These are phyloP conservation scores for Arbacia lixula DNA, from an alignment of 53 echinoderm and acorn worm species.

Conservation along the genomic window DNA sequence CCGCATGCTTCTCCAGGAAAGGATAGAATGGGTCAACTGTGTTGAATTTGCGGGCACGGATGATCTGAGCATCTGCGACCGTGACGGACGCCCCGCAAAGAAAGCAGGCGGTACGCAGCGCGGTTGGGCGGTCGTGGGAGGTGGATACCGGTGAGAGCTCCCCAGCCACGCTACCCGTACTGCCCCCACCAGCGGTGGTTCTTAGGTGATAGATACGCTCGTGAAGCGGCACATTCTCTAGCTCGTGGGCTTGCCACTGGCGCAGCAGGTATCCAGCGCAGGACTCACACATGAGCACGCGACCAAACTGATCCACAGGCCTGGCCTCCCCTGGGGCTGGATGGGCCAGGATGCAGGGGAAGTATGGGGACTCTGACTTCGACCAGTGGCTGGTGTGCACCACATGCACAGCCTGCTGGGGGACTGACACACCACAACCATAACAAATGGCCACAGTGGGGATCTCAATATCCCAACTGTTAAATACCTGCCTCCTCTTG, in stretches of 20 bases:
- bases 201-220: slow-evolving; percentile 89
- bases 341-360: slow-evolving; percentile 91
- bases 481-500: slow-evolving; percentile 63
- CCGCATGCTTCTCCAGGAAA: slow-evolving; percentile 78
- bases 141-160: slow-evolving; percentile 2
- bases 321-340: slow-evolving; percentile 88
- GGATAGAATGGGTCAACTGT: slow-evolving; percentile 90
- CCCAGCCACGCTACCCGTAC: not conserved
- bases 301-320: slow-evolving; percentile 92
- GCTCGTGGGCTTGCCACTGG: slow-evolving; percentile 94
- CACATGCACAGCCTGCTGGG: slow-evolving; percentile 72
- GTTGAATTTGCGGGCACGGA: slow-evolving; percentile 72
- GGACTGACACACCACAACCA: slow-evolving; percentile 78
- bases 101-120: slow-evolving; percentile 58
- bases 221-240: slow-evolving; percentile 87
- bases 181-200: slow-evolving; percentile 46
- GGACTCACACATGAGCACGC: slow-evolving; percentile 96
- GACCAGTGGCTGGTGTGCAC: slow-evolving; percentile 99
- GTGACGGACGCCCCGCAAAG: slow-evolving; percentile 62
- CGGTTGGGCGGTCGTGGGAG: not conserved
- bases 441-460: slow-evolving; percentile 85
- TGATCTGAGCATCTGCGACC: slow-evolving; percentile 59
- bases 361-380: slow-evolving; percentile 97
- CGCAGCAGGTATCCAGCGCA: slow-evolving; percentile 86
- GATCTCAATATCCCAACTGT: slow-evolving; percentile 83